Conservation (phyloP, 1,140 invertebrate species). For the Drosophila grimshawi region DNA sequence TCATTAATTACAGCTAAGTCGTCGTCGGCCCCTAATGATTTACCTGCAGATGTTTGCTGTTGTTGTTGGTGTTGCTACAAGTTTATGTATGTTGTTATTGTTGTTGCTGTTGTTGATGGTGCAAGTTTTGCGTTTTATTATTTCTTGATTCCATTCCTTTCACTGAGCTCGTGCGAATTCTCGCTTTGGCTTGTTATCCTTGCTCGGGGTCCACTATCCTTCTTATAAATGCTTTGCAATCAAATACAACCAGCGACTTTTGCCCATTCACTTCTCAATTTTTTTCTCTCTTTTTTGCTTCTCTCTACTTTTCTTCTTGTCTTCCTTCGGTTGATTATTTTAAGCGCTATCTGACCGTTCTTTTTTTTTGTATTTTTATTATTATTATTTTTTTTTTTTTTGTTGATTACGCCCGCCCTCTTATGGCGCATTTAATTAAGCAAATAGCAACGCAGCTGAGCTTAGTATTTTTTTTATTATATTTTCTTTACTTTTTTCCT, state of each 20-base stretch:
- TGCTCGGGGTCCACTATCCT: not conserved
- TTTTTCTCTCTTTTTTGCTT: constrained; percentile 18
- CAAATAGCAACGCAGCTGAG: constrained; percentile 70
- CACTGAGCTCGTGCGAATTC: constrained; percentile 26
- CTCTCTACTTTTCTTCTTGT: constrained; percentile 10
- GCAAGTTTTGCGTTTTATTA: constrained; percentile 50
- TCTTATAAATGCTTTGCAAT: constrained; percentile 73
- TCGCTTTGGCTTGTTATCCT: constrained; percentile 19
- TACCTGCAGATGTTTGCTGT: constrained; percentile 56
- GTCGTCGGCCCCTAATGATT: constrained; percentile 57
- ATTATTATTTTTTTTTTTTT: constrained; percentile 11
- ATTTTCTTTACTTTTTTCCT: constrained; percentile 25
- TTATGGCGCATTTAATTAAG: constrained; percentile 72
- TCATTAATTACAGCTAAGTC: constrained; percentile 79
- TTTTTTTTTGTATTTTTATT: constrained; percentile 43
- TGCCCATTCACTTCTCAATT: constrained; percentile 22
- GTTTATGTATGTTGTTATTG: constrained; percentile 53
- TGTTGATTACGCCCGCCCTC: constrained; percentile 32
- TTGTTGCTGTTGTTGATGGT: constrained; percentile 24
- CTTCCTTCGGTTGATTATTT: constrained; percentile 58
- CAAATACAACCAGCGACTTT: constrained; percentile 57
- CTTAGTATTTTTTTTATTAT: constrained; percentile 17
- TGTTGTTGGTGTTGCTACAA: constrained; percentile 28
- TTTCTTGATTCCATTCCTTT: constrained; percentile 58
- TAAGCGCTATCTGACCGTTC: constrained; percentile 49